A percentile compares a stretch with the other conserved stretches of the same genome.
These are phyloP conservation scores for Serripes groenlandicus DNA, from an alignment of 2,888 invertebrate species.

Conservation along the genomic window DNA sequence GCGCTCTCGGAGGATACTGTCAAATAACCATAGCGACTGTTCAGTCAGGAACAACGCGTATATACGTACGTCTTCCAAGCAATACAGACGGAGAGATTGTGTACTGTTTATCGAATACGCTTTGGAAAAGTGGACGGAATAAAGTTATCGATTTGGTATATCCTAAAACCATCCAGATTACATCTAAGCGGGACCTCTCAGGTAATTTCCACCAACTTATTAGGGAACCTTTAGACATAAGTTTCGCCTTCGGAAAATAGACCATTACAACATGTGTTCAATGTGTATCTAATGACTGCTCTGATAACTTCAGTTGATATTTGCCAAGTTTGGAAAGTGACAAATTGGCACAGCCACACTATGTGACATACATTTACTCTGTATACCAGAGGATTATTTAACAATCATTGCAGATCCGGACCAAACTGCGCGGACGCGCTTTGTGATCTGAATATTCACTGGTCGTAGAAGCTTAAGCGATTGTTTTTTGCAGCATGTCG, in stretches of 20 bases:
- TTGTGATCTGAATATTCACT: no score
- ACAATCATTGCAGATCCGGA: no score
- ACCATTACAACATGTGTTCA: not conserved
- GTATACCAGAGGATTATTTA: no score
- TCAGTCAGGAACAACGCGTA: conserved; percentile 1
- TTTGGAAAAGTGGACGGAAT: conserved; percentile 25
- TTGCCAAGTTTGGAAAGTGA: not conserved
- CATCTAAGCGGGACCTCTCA: conserved; percentile 43
- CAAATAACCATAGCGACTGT: conserved; percentile 45
- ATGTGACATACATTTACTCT: no score
- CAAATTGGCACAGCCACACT: no score
- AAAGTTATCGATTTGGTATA: conserved; percentile 33
- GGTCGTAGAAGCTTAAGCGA: no score
- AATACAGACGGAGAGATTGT: conserved; percentile 37
- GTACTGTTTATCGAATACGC: conserved; percentile 31
- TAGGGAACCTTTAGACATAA: not conserved
- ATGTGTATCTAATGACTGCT: not conserved
- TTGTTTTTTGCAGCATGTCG: no score
- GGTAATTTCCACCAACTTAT: no score
- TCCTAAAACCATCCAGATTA: conserved; percentile 46
- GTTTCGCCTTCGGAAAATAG: not conserved
- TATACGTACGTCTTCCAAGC: conserved; percentile 47
- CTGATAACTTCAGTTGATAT: not conserved
- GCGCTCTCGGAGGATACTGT: conserved; percentile 57
- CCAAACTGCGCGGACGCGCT: no score